Evolutionary conservation across 1,140 invertebrate genomes (phyloP), one percentile per base, ranked within the genome.

Genomic region (Adelges cooleyi): DNA sequence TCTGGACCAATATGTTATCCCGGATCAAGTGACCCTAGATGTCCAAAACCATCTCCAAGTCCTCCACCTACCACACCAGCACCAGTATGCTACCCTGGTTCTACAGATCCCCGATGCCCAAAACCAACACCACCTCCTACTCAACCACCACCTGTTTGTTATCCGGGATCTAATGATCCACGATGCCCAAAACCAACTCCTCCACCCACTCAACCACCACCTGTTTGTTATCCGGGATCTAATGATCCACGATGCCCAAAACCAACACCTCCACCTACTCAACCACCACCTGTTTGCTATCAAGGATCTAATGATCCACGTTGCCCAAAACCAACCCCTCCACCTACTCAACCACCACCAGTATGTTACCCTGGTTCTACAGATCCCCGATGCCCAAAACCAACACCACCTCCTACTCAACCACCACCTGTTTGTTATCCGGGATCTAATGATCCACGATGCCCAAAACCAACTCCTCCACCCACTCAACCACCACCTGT

Each of bases 291-390:
- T 17, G 68, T 65, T 1, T 78, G 78, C 67, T 75, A 71, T 65
- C 77, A 76, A 3, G 78, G 79, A 20, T 76, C 75, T 11, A 72
- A 66, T 0, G 78, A 80, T 70, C 73, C 77, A 22, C 69, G 77
- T 17, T 79, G 78, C 71, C 76, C 76, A 15, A 73, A 71, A 67
- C 71, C 75, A 2, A 33, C 29, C n/a, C n/a, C 66, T 1, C 29
- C 44, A 36, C 9, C 49, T 6, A 52, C 66, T 25, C 54, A 23
- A 25, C 51, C 67, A 17, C 65, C 67, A 36, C 67, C 70, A 11
- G 22, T 65, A 20, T 74, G 75, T 53, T 75, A 68, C 52, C 73
- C 73, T 18, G 74, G 74, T 18, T 73, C 70, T 1, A 72, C 56
- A 3, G 75, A 77, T 69, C 71, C 70, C 13, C 29, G 69, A 29